Percentiles rank a stretch among this genome's conserved stretches.
Conservation (phyloP, 1,140 invertebrate genomes). For the Varroa destructor region DNA sequence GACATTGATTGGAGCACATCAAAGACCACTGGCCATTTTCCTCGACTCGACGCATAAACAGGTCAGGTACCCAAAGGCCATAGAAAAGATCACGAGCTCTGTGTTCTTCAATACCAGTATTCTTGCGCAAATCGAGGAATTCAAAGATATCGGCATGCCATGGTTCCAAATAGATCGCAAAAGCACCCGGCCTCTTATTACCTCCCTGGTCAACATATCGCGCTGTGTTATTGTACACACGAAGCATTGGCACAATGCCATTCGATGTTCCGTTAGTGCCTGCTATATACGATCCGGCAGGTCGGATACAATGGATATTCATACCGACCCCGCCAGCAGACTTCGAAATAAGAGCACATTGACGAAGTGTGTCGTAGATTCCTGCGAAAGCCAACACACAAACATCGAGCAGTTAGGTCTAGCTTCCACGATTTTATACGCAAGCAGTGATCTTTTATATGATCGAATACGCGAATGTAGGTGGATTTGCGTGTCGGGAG, state of each 20-base stretch:
- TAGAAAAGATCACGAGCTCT: slow-evolving; percentile 93
- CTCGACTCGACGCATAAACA: slow-evolving; percentile 95
- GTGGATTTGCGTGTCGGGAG: too few species aligned
- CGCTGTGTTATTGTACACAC: slow-evolving; percentile 91
- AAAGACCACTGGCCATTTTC: slow-evolving; percentile 74
- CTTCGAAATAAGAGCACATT: slow-evolving; percentile 92
- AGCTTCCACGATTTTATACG: too few species aligned
- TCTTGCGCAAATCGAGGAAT: slow-evolving; percentile 84
- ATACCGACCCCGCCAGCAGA: slow-evolving; percentile 92
- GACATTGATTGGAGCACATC: slow-evolving; percentile 91
- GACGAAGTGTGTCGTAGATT: slow-evolving; percentile 86
- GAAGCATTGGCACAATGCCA: slow-evolving; percentile 91
- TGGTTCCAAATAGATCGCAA: slow-evolving; percentile 94
- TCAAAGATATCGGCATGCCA: slow-evolving; percentile 98
- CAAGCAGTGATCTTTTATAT: too few species aligned
- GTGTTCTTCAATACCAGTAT: slow-evolving; percentile 83
- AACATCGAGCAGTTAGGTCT: too few species aligned
- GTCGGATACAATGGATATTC: slow-evolving; percentile 89
- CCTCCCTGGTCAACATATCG: slow-evolving; percentile 96
- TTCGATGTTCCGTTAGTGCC: slow-evolving; percentile 91
- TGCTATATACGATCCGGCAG: slow-evolving; percentile 75
- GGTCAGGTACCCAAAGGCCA: slow-evolving; percentile 93
- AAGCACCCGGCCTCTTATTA: slow-evolving; percentile 96
- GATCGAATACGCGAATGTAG: too few species aligned
- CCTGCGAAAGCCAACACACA: too few species aligned